Conservation (phyloP, 2,113 vertebrate species). For the Xyrauchen texanus region DNA sequence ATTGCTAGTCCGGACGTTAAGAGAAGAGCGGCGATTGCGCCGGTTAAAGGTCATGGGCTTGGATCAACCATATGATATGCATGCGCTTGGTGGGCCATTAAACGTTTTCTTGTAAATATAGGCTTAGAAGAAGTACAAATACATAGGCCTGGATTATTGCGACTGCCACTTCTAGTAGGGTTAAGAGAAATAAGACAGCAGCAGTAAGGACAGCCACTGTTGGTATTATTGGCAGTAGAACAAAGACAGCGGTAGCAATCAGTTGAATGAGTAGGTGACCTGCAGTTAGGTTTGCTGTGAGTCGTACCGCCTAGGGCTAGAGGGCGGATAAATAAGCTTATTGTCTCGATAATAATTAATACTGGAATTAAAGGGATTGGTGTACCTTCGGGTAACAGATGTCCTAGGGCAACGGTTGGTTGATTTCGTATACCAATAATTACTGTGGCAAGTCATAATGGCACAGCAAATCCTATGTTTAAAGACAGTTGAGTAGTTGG, state of each 20-base stretch:
- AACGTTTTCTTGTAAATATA: slow-evolving; percentile 54
- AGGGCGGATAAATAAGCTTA: slow-evolving; percentile 54
- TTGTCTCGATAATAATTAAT: slow-evolving; percentile 54
- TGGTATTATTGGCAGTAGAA: not conserved
- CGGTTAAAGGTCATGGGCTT: slow-evolving; percentile 29
- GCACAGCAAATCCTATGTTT: slow-evolving; percentile 30
- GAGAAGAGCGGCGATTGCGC: not conserved
- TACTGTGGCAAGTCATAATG: slow-evolving; percentile 44
- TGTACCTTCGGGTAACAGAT: slow-evolving; percentile 48
- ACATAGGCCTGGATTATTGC: slow-evolving; percentile 48
- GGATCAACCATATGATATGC: slow-evolving; percentile 49
- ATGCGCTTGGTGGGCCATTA: slow-evolving; percentile 56
- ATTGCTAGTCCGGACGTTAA: slow-evolving; percentile 29
- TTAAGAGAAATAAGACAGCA: slow-evolving; percentile 1
- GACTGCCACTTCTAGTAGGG: slow-evolving; percentile 25
- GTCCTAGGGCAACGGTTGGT: slow-evolving; percentile 23
- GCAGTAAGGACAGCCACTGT: slow-evolving; percentile 5
- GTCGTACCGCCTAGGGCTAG: slow-evolving; percentile 45
- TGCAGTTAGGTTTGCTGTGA: slow-evolving; percentile 41
- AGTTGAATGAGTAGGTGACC: slow-evolving; percentile 49
- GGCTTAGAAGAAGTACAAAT: slow-evolving; percentile 40
- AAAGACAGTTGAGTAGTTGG: slow-evolving; percentile 48
- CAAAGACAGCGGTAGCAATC: slow-evolving; percentile 26
- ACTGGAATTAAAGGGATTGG: slow-evolving; percentile 27
- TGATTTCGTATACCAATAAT: slow-evolving; percentile 48